Percentiles rank a stretch among this genome's conserved stretches.
These are phyloP conservation scores for Dione vanillae DNA, from an alignment of 2,888 invertebrate genomes.

Conservation along the genomic window DNA sequence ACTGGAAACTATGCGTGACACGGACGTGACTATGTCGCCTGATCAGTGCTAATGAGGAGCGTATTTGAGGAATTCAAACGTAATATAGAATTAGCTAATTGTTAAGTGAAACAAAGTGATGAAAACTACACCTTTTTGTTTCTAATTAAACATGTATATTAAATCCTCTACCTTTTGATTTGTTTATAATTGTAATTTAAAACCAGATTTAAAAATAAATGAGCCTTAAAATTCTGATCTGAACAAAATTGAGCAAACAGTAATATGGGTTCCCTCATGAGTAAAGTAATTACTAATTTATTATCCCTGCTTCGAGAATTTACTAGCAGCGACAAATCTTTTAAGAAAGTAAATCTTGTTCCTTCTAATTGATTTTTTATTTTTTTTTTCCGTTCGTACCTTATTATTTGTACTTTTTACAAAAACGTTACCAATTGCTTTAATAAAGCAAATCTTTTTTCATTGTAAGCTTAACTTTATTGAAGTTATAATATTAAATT, in stretches of 20 bases:
- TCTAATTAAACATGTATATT: no score
- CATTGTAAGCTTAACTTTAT: no score
- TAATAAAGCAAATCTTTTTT: no score
- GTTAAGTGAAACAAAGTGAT: no score
- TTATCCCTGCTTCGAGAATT: not conserved
- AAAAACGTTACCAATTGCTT: no score
- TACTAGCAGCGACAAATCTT: not conserved
- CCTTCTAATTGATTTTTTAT: not conserved
- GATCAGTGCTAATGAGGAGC: constrained; percentile 38
- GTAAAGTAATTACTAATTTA: constrained; percentile 8
- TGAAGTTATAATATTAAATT: no score
- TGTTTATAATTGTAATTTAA: no score
- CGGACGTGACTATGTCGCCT: constrained; percentile 45
- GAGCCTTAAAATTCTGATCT: not conserved
- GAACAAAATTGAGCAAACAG: not conserved
- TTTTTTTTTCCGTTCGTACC: no score
- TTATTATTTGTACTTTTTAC: no score
- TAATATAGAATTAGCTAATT: constrained; percentile 27
- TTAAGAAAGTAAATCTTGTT: not conserved
- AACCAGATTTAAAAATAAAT: no score
- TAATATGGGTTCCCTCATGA: not conserved
- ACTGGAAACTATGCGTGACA: constrained; percentile 10
- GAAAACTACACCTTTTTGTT: no score
- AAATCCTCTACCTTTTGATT: no score
- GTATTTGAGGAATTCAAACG: constrained; percentile 37